Conservation (phyloP, 2,797 vertebrate species). For the Sebastes jordani region DNA sequence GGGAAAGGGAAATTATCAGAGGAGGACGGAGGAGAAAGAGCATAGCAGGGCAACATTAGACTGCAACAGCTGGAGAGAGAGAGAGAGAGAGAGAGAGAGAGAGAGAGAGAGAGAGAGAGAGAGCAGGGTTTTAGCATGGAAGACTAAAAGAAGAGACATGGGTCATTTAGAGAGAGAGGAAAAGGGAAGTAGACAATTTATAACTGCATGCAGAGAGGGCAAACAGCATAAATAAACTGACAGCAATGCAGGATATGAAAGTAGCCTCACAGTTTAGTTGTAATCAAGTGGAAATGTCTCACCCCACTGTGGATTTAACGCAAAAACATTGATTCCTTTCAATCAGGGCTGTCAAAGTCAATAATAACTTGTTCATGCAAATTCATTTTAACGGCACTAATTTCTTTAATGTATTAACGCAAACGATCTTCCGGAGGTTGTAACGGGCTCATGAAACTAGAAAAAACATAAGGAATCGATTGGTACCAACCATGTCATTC, state of each 20-base stretch:
- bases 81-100: background rate
- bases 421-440: too few relatives aligned
- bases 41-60: slow-evolving; percentile 13
- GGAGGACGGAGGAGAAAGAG: slow-evolving; percentile 3
- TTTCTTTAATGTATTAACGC: too few relatives aligned
- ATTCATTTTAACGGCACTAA: too few relatives aligned
- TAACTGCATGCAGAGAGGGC: background rate
- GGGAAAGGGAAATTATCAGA: slow-evolving; percentile 37
- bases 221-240: background rate
- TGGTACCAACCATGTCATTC: too few relatives aligned
- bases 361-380: too few relatives aligned
- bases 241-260: background rate
- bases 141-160: slow-evolving; percentile 5
- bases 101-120: background rate
- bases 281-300: background rate
- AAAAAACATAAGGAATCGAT: too few relatives aligned
- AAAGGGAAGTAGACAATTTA: slow-evolving; percentile 20
- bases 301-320: background rate
- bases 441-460: too few relatives aligned
- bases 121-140: background rate
- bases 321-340: background rate
- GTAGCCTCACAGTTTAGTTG: background rate
- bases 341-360: too few relatives aligned
- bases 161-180: slow-evolving; percentile 24
- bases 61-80: slow-evolving; percentile 5